These are phyloP conservation scores for Psammodynastes pulverulentus DNA, from an alignment of 2,113 vertebrate genomes.

Conservation along the genomic window DNA sequence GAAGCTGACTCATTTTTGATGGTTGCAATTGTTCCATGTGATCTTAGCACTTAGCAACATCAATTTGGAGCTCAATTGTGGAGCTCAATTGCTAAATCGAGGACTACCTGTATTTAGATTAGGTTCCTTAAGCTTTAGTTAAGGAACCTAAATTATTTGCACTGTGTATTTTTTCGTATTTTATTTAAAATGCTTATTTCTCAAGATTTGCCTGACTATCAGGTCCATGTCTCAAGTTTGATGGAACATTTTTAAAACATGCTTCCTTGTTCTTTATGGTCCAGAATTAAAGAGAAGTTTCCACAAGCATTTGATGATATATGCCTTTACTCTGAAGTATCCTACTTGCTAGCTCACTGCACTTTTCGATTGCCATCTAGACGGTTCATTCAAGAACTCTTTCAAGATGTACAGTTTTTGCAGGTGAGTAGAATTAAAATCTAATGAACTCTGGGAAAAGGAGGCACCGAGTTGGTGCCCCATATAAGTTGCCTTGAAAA, in stretches of 20 bases:
- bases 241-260: neutral
- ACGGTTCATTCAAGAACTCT: constrained; percentile 97
- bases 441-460: neutral
- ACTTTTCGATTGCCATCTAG: constrained; percentile 92
- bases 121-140: neutral
- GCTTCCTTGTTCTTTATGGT: constrained; percentile 21
- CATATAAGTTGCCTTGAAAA: neutral
- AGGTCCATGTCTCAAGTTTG: neutral
- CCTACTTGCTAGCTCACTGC: constrained; percentile 89
- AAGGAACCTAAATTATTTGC: neutral
- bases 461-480: neutral
- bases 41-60: neutral
- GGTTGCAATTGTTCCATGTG: neutral
- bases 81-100: neutral
- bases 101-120: neutral
- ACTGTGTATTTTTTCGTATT: neutral
- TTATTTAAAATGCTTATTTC: neutral
- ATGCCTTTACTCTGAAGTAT: constrained; percentile 98
- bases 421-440: constrained; percentile 73
- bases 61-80: neutral
- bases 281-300: constrained; percentile 97
- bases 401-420: constrained; percentile 97
- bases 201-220: neutral
- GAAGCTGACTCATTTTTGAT: neutral
- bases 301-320: constrained; percentile 97